These are phyloP conservation scores for Lasioglossum figueresi DNA, from an alignment of 2,888 invertebrate species.

Conservation along the genomic window DNA sequence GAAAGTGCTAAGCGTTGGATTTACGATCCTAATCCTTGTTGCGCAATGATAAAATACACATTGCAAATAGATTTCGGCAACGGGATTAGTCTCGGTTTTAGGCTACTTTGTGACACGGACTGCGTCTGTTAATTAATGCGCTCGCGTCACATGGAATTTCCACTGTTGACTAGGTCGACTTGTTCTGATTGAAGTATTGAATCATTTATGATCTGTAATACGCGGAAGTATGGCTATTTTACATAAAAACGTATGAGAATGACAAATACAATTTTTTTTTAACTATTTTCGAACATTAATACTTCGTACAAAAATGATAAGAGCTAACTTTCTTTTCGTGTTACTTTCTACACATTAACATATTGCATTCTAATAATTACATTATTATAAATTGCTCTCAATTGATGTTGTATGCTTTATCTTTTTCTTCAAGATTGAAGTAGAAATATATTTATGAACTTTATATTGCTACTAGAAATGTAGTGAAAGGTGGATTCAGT, in stretches of 20 bases:
- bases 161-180: background rate
- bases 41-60: background rate
- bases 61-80: background rate
- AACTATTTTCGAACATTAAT: background rate
- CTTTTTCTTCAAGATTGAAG: background rate
- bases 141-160: background rate
- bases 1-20: conserved; percentile 16
- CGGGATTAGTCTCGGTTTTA: background rate
- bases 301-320: background rate
- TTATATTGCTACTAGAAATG: background rate
- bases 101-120: background rate
- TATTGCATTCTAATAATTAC: background rate
- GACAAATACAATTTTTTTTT: background rate
- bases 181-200: background rate
- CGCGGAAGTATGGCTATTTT: background rate
- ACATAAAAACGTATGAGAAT: background rate
- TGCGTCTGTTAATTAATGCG: background rate
- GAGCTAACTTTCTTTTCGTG: too few species aligned
- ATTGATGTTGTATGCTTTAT: too few species aligned
- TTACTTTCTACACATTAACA: background rate
- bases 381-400: too few species aligned
- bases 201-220: background rate
- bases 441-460: background rate
- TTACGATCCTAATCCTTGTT: background rate
- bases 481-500: background rate